These are phyloP conservation scores for Arvicanthis niloticus DNA, from an alignment of 2,113 vertebrate genomes.

Conservation along the genomic window DNA sequence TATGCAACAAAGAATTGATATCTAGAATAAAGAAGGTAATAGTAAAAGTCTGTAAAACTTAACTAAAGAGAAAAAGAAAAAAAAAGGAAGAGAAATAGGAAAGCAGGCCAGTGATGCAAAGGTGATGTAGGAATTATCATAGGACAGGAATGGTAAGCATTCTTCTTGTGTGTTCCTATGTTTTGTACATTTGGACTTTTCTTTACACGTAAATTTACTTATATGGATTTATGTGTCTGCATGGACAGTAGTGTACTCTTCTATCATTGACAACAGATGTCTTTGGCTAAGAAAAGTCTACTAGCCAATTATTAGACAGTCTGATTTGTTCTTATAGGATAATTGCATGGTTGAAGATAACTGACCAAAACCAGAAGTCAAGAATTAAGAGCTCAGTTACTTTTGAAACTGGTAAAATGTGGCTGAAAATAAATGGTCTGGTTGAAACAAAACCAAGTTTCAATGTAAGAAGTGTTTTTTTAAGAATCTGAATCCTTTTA, in stretches of 20 bases:
- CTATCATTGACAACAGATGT: neutral
- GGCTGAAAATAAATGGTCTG: neutral
- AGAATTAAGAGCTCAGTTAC: neutral
- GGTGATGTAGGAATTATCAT: too few species aligned
- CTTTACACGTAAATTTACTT: neutral
- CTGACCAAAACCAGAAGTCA: neutral
- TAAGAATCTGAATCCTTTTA: too few species aligned
- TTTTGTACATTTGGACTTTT: neutral
- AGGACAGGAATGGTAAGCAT: neutral
- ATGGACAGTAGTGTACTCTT: neutral
- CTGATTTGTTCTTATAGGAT: neutral
- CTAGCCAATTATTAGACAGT: accelerated
- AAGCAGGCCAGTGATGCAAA: neutral
- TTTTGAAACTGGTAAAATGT: neutral
- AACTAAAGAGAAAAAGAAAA: neutral
- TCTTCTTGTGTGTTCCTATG: neutral
- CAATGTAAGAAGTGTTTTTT: neutral
- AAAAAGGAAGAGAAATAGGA: neutral
- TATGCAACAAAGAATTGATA: neutral
- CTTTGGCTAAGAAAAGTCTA: neutral
- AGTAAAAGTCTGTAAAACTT: neutral
- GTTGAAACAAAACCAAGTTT: neutral
- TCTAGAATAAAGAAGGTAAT: neutral
- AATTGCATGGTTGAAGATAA: neutral
- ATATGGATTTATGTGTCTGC: neutral